These are phyloP conservation scores for Typhlomys cinereus DNA, from an alignment of 2,113 vertebrate genomes.

Conservation along the genomic window DNA sequence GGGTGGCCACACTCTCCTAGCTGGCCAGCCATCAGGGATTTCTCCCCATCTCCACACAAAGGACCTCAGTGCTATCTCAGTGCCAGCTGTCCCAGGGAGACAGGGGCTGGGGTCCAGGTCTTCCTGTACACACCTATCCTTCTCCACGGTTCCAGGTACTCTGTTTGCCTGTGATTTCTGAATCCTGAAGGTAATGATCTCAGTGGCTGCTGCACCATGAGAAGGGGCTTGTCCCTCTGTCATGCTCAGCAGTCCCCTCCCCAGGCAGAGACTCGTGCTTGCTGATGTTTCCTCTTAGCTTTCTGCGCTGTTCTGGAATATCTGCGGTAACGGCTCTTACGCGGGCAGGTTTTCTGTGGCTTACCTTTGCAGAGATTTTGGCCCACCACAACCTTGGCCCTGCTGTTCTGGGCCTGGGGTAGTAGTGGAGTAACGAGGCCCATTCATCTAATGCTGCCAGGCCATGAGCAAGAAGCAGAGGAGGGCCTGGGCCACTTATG, in stretches of 20 bases:
- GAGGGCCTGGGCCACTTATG: too few species aligned
- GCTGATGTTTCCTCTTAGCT: not conserved
- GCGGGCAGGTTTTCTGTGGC: too few species aligned
- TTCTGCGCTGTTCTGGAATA: not conserved
- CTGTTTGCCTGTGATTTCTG: not conserved
- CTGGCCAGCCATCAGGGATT: not conserved
- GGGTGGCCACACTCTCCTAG: too few species aligned
- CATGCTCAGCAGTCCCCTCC: not conserved
- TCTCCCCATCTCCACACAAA: too few species aligned
- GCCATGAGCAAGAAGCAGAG: not conserved
- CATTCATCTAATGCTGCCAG: too few species aligned
- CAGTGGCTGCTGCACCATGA: too few species aligned
- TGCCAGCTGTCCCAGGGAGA: not conserved
- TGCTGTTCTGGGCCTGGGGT: not conserved
- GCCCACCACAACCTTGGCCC: not conserved
- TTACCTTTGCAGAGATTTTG: not conserved
- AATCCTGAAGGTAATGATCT: not conserved
- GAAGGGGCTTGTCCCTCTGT: not conserved
- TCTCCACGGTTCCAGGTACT: not conserved
- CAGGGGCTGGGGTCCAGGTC: fast-evolving
- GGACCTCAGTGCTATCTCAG: not conserved
- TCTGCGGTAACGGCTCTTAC: not conserved
- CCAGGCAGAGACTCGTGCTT: too few species aligned
- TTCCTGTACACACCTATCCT: not conserved
- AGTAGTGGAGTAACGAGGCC: too few species aligned